phyloP scores from a whole-genome alignment of 2,797 vertebrate genomes.

The Eulemur rubriventer region DNA sequence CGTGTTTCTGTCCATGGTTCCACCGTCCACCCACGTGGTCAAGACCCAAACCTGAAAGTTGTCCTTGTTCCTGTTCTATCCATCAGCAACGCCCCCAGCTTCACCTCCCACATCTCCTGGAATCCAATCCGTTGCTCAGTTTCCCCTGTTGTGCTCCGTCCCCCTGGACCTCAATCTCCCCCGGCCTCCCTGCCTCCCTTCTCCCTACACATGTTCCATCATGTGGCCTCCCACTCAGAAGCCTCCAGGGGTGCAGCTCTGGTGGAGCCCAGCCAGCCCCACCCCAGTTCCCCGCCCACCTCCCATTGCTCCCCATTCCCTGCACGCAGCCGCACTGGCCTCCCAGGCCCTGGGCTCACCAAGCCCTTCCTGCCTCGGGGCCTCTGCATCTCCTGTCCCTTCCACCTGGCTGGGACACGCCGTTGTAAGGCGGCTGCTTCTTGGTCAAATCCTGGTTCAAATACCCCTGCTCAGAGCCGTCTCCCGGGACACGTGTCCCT shows the following conservation, averaged over 20 bases:
- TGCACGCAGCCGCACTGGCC: background rate
- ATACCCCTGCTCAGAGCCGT: background rate
- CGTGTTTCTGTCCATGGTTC: background rate
- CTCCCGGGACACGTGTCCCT: background rate
- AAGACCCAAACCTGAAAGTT: background rate
- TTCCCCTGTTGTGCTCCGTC: no score
- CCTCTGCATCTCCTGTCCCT: background rate
- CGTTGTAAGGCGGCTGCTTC: background rate
- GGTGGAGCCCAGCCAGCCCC: background rate
- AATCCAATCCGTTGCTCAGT: accelerated
- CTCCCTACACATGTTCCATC: accelerated
- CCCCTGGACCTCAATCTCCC: background rate
- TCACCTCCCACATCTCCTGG: no score
- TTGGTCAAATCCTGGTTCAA: background rate
- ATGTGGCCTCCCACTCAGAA: background rate
- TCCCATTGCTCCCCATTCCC: background rate
- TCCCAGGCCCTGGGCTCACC: background rate
- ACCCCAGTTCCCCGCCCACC: background rate
- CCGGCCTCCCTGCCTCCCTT: background rate
- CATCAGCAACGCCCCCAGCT: accelerated
- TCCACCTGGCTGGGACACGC: background rate
- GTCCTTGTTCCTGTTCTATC: background rate
- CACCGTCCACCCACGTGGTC: background rate
- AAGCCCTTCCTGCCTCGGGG: background rate
- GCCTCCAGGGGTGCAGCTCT: no score